phyloP scores from a whole-genome alignment of 1,140 invertebrate species.

The Whitmania pigra region DNA sequence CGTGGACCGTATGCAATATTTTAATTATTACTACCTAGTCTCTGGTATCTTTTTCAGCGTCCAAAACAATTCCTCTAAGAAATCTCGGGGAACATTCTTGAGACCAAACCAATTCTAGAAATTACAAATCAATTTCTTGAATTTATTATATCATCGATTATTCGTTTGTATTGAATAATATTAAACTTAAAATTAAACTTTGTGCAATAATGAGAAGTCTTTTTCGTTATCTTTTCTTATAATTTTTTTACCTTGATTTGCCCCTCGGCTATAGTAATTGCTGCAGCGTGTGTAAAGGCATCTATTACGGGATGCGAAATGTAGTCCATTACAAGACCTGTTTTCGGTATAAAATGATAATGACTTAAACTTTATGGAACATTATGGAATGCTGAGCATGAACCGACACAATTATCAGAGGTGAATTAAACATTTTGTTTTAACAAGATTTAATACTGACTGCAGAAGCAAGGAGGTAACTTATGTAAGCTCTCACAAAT shows the following conservation, averaged over 20 bases:
- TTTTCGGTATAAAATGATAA: constrained; percentile 12
- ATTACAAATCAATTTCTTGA: neutral
- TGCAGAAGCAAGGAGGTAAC: too few relatives aligned
- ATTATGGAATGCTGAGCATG: neutral
- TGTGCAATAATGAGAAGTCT: too few relatives aligned
- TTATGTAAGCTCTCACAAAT: too few relatives aligned
- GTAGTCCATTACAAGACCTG: constrained; percentile 84
- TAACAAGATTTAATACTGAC: too few relatives aligned
- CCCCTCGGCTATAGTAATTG: constrained; percentile 74
- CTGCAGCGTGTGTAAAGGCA: constrained; percentile 75
- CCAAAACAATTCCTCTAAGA: constrained; percentile 22
- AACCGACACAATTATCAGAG: too few relatives aligned
- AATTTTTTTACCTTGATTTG: constrained; percentile 58
- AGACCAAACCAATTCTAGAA: constrained; percentile 26
- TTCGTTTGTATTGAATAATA: too few relatives aligned
- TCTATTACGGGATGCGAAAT: constrained; percentile 79
- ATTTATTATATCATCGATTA: neutral
- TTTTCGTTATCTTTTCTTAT: too few relatives aligned
- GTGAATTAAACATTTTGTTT: too few relatives aligned
- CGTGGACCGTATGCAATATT: too few relatives aligned
- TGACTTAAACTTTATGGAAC: neutral
- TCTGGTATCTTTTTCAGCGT: constrained; percentile 24
- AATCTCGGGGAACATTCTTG: constrained; percentile 26
- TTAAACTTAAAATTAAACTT: too few relatives aligned
- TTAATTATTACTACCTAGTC: constrained; percentile 17